Base-by-base conservation (phyloP, 1,140 invertebrate species). In the Neodiprion lecontei region DNA sequence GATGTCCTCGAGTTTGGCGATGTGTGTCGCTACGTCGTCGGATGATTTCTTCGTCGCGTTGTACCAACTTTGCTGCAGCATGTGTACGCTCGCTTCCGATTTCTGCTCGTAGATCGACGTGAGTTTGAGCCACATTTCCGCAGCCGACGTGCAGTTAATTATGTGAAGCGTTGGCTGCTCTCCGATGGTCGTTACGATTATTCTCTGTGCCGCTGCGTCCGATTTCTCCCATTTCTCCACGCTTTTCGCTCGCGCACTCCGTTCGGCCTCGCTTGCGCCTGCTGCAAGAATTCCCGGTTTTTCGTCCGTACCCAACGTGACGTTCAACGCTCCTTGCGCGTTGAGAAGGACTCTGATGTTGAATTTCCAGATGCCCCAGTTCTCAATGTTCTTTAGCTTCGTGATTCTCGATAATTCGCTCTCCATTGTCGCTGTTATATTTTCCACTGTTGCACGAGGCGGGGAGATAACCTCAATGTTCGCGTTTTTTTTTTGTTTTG, bases 71-170 rank as follows among this genome's bases (percentile, higher is more conserved):
- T 82, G 77, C 50, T 79, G 68, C 12, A 79, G 48, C 23, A 74
- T 49, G 65, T 77, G 74, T 61, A 80, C 72, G 28, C 70, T 74
- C 40, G 78, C 72, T 48, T 74, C 72, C 1, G 76, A 78, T 66
- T 80, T 75, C 50, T 73, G 74, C 40, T 80, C 76, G 74, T 79
- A 80, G 14, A 82, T 76, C 5, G 76, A 68, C 68, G 73, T 73
- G 23, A 84, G 69, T 67, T 81, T 82, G 0, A 49, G 48, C 72
- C 77, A 85, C 79, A 85, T 82, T 11, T 80, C 79, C 9, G 76
- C 53, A 21, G 84, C 75, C n/a, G 75, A 74, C n/a, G 74, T 67
- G 74, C 81, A 82, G 48, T 78, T 82, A 12, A 82, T 71, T 67
- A 83, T 78, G 74, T 83, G 81, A 49, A 80, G 70, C 74, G 83